phyloP scores from a whole-genome alignment of 64 coral and sea anemone genomes.

The Dendrophyllia cribrosa region DNA sequence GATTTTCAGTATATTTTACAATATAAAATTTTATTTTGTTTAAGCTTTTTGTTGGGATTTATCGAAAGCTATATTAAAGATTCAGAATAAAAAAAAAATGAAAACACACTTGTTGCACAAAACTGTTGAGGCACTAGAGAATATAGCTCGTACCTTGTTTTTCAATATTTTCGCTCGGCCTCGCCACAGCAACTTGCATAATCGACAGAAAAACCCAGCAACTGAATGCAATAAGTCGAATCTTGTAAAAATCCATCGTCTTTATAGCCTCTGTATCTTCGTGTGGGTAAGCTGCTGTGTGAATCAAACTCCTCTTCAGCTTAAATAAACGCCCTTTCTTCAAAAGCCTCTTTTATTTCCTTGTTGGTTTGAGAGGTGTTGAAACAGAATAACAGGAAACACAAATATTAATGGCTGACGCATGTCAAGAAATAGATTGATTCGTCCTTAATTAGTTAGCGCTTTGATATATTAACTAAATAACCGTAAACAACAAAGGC shows the following conservation, averaged over 20 bases:
- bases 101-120: background rate
- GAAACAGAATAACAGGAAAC: background rate
- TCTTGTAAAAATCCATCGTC: background rate
- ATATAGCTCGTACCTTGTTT: background rate
- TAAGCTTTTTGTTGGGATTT: too few species aligned
- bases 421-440: background rate
- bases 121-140: too few species aligned
- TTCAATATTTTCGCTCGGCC: background rate
- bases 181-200: background rate
- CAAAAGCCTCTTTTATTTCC: background rate
- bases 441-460: background rate
- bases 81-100: background rate
- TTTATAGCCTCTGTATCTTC: background rate
- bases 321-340: too few species aligned
- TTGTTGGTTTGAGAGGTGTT: background rate
- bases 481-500: background rate
- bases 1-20: too few species aligned
- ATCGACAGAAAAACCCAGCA: background rate
- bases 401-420: background rate
- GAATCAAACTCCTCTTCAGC: background rate
- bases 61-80: too few species aligned
- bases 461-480: background rate
- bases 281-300: background rate
- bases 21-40: too few species aligned
- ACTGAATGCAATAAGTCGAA: background rate